Evolutionary conservation across 1,140 invertebrate genomes (phyloP), one percentile per base, ranked within the genome.

Genomic region (Sarcophaga peregrina): DNA sequence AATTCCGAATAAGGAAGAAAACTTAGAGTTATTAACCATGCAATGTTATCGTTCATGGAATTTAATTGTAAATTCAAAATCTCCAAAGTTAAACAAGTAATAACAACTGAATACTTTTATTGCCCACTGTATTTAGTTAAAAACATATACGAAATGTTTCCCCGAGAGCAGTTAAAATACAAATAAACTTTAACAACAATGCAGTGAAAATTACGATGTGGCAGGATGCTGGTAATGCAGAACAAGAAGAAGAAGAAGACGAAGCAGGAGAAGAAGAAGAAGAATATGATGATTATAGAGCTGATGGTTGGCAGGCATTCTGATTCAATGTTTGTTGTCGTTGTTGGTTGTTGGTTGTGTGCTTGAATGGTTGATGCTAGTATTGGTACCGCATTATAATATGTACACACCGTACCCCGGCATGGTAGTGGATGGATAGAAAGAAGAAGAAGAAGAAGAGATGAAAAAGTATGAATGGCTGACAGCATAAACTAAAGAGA

Each of bases 121-220:
- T 58, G 5, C 54, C 6, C 54, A 58, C 54, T 58, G 54, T 58
- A 37, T 37, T 37, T 37, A 37, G 25, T 37, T n/a, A 37, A 2
- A 13, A 58, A 58, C 54, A 58, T 58, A 58, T 58, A 37, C 25
- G 54, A 68, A n/a, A 68, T 37, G 25, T 37, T 68, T 68, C 62
- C 62, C 62, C 62, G 62, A 8, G 62, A 68, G 62, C 62, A 20
- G 62, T 68, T 68, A 68, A 68, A 68, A 68, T 20, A 68, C 62
- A 20, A 4, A 37, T 68, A 58, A 58, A 68, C 62, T 68, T 68
- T 68, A 68, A 68, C 62, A 68, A 20, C 62, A 68, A 20, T 68
- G 62, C 62, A 68, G 15, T 68, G n/a, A 68, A 68, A 68, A 68
- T 68, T 58, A n/a, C 11, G 62, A 68, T 68, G 62, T 68, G 62